Base-by-base conservation (phyloP, 2,888 invertebrate genomes). In the Andrena trimmerana region DNA sequence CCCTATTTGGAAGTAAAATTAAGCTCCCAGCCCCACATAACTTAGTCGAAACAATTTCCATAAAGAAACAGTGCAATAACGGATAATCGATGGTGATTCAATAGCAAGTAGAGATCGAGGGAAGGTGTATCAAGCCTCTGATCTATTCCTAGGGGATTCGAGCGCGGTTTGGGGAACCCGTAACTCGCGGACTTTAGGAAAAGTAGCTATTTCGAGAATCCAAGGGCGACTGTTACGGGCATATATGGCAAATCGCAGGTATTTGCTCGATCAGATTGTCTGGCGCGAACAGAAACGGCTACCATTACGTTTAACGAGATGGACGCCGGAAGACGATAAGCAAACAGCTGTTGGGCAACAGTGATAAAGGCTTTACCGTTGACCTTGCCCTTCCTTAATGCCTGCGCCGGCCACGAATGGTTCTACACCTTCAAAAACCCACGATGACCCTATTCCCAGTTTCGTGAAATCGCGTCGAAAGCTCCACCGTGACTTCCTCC, bases 331-430 rank as follows among this genome's bases (percentile, higher is more conserved):
- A 20, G 57, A 42, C 76, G 87, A 87, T 87, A 87, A 86, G 87
- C 87, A 85, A 87, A 79, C 86, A 88, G 84, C 88, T 87, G 86
- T 86, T 87, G 82, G 76, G 59, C 71, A 78, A 78, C 78, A 66
- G 48, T 69, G 87, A 87, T 87, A 87, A 81, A 78, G 74, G 78
- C 71, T 74, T 86, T 84, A 82, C 70, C 71, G 86, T 84, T 86
- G 88, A 90, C 90, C 90, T 89, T 90, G 90, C 81, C 84, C 89
- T 89, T 88, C 80, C 84, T 85, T 85, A 81, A 84, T 85, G 78
- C 84, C 83, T 31, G 69, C 24, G 62, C 65, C 62, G 72, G 8
- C 29, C 27, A 42, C 36, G 10, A 24, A 68, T 68, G 65, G 75
- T 73, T 52, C 75, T 6, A 10, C 24, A 67, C 33, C 63, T 60